These are phyloP conservation scores for Zophobas atratus DNA, from an alignment of 1,140 invertebrate species.

Conservation along the genomic window DNA sequence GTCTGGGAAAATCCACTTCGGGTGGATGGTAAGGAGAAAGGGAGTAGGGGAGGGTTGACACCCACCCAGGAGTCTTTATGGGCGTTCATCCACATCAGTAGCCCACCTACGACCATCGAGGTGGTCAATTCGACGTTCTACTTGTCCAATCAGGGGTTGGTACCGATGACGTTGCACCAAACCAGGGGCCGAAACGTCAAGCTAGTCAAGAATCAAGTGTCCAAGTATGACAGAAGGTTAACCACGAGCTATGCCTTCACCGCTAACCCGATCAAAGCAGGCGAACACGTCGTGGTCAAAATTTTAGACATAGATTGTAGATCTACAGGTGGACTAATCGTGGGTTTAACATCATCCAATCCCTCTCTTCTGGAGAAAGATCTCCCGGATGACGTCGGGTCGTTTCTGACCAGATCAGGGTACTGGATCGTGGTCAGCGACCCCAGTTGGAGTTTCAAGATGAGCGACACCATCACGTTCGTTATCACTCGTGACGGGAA, in stretches of 20 bases:
- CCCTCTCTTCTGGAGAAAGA: background rate
- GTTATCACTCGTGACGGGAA: background rate
- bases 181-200: conserved; percentile 3
- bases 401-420: background rate
- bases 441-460: background rate
- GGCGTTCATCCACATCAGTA: background rate
- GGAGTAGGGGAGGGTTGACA: background rate
- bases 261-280: background rate
- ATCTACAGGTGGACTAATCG: background rate
- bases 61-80: background rate
- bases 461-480: background rate
- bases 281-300: background rate
- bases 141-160: background rate
- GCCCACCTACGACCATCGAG: background rate
- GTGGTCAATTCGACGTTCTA: background rate
- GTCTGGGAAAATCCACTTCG: background rate
- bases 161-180: background rate
- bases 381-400: background rate
- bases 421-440: conserved; percentile 1
- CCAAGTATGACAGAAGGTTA: background rate
- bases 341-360: background rate
- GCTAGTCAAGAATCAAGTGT: background rate
- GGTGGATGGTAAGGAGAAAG: background rate
- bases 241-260: background rate
- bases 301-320: background rate